Base-by-base conservation (phyloP, 2,797 vertebrate genomes). In the Loris lydekkerianus region DNA sequence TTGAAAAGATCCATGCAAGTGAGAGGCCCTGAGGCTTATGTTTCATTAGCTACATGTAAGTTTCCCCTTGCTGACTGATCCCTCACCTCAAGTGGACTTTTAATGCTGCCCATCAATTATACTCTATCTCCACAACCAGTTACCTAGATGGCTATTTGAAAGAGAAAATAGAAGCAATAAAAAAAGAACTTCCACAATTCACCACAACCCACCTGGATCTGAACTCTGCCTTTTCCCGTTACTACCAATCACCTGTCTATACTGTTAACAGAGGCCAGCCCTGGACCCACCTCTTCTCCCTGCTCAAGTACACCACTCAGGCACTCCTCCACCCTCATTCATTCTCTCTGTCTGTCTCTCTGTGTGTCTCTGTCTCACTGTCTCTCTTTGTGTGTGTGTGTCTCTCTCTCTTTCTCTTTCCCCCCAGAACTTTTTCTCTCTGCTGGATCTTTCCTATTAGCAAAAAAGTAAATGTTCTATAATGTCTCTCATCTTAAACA, bases 91-190 rank as follows among this genome's bases (percentile, higher is more conserved):
- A 67, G 87, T 93, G 77, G 87, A 65, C 61, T 83, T 96, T 87
- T 70, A 94, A 77, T 82, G 61, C 43, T 93, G 75, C 69, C 49
- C 82, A 77, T 93, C 90, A 72, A 56, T 94, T 95, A 91, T 78
- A 43, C 17, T 61, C 78, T 93, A 31, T 27, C 86, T 84, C 63
- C 10, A 75, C 70, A 72, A 91, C 56, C 56, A 93, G 63, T 14
- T 73, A 87, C 63, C 63, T 78, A 91, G 78, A 67, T 73, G 63
- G 63, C 87, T 91, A 80, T 89, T 87, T 73, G 77, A 78, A 67
- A 93, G 65, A 91, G 77, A 93, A 93, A 86, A 95, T 78, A 25
- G 93, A 67, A 91, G 70, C 31, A 87, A 87, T 78, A 86, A 89
- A 65, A 86, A 7, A 49, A 18, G 63, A 76, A 40, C 25, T 56